Evolutionary conservation across 2,888 invertebrate genomes (phyloP).

Genomic region (Eupithecia pulchellata): DNA sequence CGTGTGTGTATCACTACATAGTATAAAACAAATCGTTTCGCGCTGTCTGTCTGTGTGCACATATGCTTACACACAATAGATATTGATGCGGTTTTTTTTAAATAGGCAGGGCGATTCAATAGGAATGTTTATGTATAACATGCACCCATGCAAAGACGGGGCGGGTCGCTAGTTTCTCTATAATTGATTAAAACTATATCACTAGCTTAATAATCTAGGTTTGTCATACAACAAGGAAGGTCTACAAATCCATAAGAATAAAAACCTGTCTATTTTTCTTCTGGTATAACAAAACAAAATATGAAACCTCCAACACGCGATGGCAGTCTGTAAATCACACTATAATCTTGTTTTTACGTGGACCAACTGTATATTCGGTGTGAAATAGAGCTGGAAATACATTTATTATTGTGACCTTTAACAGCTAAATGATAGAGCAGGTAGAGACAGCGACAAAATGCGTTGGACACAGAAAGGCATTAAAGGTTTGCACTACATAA

Average conservation of each 20-base stretch:
- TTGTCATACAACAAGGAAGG: background rate
- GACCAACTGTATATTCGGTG: slow-evolving; percentile 6
- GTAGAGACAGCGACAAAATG: background rate
- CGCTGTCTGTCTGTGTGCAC: too few relatives aligned
- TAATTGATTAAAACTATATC: too few relatives aligned
- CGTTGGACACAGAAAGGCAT: background rate
- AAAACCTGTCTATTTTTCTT: background rate
- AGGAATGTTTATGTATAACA: too few relatives aligned
- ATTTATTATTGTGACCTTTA: slow-evolving; percentile 4
- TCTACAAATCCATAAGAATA: background rate
- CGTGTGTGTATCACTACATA: too few relatives aligned
- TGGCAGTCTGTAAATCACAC: slow-evolving; percentile 1
- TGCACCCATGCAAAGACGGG: too few relatives aligned
- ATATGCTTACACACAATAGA: too few relatives aligned
- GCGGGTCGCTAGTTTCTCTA: too few relatives aligned
- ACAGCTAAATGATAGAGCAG: background rate
- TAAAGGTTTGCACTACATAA: too few relatives aligned
- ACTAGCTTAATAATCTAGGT: too few relatives aligned
- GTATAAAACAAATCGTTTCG: too few relatives aligned
- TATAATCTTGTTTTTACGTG: slow-evolving; percentile 5
- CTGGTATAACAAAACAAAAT: background rate
- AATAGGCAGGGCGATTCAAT: too few relatives aligned
- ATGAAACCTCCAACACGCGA: slow-evolving; percentile 7
- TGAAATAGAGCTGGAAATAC: background rate
- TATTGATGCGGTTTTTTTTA: too few relatives aligned